phyloP scores from a whole-genome alignment of 2,113 vertebrate species.

The Istiophorus platypterus region DNA sequence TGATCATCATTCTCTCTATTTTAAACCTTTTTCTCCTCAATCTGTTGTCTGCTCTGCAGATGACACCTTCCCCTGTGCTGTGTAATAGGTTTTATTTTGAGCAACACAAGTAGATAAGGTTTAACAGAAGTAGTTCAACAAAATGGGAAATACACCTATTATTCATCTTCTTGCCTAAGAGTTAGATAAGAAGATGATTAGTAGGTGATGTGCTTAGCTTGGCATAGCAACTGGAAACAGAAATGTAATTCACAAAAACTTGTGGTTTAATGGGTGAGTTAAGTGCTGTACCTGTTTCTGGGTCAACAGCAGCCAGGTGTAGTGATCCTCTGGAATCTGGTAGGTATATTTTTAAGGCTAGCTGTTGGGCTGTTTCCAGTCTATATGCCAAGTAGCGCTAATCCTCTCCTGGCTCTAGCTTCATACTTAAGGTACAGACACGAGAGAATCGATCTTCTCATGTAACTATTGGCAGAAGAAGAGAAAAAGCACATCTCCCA shows the following conservation, averaged over 20 bases:
- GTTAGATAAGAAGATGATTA: neutral
- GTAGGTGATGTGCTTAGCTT: neutral
- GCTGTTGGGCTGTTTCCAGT: no score
- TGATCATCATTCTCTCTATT: slow-evolving; percentile 15
- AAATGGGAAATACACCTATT: neutral
- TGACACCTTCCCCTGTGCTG: neutral
- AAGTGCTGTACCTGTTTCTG: neutral
- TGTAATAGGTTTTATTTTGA: neutral
- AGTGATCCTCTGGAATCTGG: neutral
- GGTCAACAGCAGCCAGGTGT: neutral
- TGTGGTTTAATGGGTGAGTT: neutral
- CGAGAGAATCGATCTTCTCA: neutral
- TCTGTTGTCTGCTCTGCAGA: neutral
- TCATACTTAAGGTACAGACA: neutral
- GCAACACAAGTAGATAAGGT: neutral
- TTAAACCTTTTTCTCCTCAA: slow-evolving; percentile 6
- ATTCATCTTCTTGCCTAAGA: neutral
- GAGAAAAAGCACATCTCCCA: no score
- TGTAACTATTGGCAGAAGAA: no score
- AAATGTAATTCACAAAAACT: neutral
- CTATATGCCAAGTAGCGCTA: neutral
- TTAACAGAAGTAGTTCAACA: neutral
- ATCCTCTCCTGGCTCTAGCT: neutral
- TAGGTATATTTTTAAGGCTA: neutral
- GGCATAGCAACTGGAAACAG: neutral